Evolutionary conservation across 2,888 invertebrate genomes (phyloP), one percentile per base, ranked within the genome.

Genomic region (Ischnus inquisitorius): DNA sequence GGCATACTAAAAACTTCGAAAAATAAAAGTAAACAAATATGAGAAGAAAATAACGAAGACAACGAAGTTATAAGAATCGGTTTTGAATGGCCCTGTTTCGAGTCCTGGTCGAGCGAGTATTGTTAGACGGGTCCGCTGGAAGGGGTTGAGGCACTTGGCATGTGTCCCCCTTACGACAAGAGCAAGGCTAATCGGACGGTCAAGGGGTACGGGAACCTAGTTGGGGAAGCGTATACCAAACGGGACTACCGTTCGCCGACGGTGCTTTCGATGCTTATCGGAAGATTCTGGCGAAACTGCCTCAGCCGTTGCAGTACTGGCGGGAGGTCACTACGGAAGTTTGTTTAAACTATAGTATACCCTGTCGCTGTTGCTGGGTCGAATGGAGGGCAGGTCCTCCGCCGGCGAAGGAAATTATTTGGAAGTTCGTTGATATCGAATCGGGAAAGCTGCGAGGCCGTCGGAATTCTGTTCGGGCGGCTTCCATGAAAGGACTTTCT

Each of bases 341-440:
- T 82, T 74, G 74, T 82, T 78, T 43, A n/a, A 12, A 41, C 25
- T 62, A 43, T 64, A 82, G 54, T 28, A 19, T 48, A 54, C 39
- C 19, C 68, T 43, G 51, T 69, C 74, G 72, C 43, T 43, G 39
- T 65, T 28, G 54, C 79, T 46, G 14, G 14, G 34, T 51, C 68
- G 14, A 69, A 74, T 51, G 64, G 67, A 77, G 54, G 6, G 34
- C 34, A 51, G 14, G 54, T 22, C 41, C 43, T 51, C 60, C 22
- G 39, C 14, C 65, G 43, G 41, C 34, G 68, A 54, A 69, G 82
- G 68, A 82, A 82, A 79, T 82, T 82, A 82, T 82, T 67, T 78
- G 78, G 68, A 82, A 79, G 82, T 82, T 79, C 78, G 78, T 78
- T 82, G 78, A 79, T 82, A 79, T 82, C 74, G 78, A 78, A 82